These are phyloP conservation scores for Halocaridina rubra DNA, from an alignment of 2,888 invertebrate species.

Conservation along the genomic window DNA sequence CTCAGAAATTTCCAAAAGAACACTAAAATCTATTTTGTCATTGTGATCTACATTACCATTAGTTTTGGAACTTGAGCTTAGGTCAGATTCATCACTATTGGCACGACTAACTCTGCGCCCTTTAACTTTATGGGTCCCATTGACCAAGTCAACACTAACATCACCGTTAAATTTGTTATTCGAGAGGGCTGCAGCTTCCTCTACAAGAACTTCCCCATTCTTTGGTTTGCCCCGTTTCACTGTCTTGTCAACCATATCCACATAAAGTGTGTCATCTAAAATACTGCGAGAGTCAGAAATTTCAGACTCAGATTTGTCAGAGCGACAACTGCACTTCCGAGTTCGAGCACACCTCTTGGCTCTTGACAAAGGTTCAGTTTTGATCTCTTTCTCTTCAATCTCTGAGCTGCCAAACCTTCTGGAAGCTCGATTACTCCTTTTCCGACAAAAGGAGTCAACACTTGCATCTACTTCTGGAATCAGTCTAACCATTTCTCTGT, in stretches of 20 bases:
- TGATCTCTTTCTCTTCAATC: constrained; percentile 27
- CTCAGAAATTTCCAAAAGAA: constrained; percentile 60
- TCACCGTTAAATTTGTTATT: constrained; percentile 57
- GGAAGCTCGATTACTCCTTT: constrained; percentile 51
- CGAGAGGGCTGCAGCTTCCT: constrained; percentile 34
- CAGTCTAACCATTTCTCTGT: constrained; percentile 58
- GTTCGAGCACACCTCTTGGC: constrained; percentile 17
- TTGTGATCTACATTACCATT: constrained; percentile 55
- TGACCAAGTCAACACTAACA: constrained; percentile 36
- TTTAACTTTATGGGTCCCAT: constrained; percentile 55
- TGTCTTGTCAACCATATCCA: constrained; percentile 57
- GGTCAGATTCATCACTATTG: constrained; percentile 61
- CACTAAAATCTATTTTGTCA: constrained; percentile 61
- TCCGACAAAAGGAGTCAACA: constrained; percentile 51
- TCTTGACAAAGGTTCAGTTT: constrained; percentile 27
- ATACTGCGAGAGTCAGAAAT: constrained; percentile 50
- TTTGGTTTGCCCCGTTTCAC: constrained; percentile 51
- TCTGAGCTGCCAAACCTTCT: constrained; percentile 46
- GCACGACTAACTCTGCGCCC: constrained; percentile 56
- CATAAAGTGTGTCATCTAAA: constrained; percentile 34
- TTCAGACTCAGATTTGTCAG: constrained; percentile 56
- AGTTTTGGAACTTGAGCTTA: constrained; percentile 38
- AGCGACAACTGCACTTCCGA: constrained; percentile 46
- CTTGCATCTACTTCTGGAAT: constrained; percentile 54
- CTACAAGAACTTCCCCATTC: constrained; percentile 53